These are phyloP conservation scores for Dendrophyllia cribrosa DNA, from an alignment of 64 coral and sea anemone genomes.

Conservation along the genomic window DNA sequence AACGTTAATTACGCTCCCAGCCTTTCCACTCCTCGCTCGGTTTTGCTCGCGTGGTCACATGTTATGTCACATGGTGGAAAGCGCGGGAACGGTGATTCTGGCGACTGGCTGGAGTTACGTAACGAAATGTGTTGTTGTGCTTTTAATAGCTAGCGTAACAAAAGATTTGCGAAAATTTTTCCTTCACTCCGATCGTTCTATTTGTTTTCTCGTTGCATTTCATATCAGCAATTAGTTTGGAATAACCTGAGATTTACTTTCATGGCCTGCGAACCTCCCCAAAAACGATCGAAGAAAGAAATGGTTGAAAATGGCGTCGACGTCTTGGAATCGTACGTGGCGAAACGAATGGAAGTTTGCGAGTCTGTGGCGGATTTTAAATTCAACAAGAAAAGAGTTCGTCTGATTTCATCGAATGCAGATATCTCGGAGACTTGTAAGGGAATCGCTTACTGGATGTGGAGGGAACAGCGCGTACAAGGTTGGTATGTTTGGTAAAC, in stretches of 20 bases:
- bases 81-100: not conserved
- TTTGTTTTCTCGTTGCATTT: not conserved
- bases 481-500: not conserved
- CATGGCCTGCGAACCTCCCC: slow-evolving; percentile 45
- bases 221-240: not conserved
- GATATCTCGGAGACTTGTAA: slow-evolving; percentile 50
- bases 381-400: slow-evolving; percentile 81
- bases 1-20: too few species aligned
- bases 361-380: slow-evolving; percentile 54
- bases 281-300: slow-evolving; percentile 48
- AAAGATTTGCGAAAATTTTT: not conserved
- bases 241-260: not conserved
- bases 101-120: not conserved
- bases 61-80: not conserved
- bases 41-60: not conserved
- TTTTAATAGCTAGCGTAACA: not conserved
- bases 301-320: slow-evolving; percentile 6
- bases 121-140: not conserved
- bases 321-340: slow-evolving; percentile 11
- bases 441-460: slow-evolving; percentile 84
- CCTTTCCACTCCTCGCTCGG: too few species aligned
- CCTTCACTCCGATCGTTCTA: not conserved
- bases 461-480: slow-evolving; percentile 77
- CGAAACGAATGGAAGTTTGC: slow-evolving; percentile 45
- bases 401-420: slow-evolving; percentile 36